Percentiles rank a stretch among this genome's conserved stretches.
phyloP scores from a whole-genome alignment of 2,888 invertebrate species.

The Hermaeophaga mercurialis region DNA sequence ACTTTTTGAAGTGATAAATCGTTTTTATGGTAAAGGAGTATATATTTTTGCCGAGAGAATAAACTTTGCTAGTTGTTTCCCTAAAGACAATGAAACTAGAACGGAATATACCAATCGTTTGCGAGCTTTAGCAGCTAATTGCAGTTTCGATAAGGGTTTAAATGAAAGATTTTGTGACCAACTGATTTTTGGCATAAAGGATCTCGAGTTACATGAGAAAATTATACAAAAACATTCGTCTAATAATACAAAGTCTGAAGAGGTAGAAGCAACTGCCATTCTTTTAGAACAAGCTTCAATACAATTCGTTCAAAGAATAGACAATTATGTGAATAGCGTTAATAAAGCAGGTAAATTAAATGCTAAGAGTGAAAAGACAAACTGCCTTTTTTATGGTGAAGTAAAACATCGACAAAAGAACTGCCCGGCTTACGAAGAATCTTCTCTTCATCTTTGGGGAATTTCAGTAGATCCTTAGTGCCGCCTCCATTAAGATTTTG shows the following conservation, averaged over 20 bases:
- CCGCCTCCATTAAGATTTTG: too few relatives aligned
- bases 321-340: too few relatives aligned
- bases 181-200: not conserved
- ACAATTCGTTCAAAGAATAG: too few relatives aligned
- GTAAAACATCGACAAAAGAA: too few relatives aligned
- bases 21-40: not conserved
- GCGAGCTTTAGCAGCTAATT: not conserved
- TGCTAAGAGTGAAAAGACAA: too few relatives aligned
- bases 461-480: too few relatives aligned
- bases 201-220: not conserved
- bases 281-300: slow-evolving; percentile 6
- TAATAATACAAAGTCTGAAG: not conserved
- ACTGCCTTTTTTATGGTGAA: too few relatives aligned
- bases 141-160: not conserved
- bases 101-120: not conserved
- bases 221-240: not conserved
- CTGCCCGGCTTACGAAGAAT: too few relatives aligned
- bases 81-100: not conserved
- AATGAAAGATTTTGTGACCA: not conserved
- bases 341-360: too few relatives aligned
- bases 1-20: not conserved
- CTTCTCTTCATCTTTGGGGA: too few relatives aligned
- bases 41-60: slow-evolving; percentile 2
- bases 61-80: not conserved
- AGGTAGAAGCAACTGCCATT: not conserved